Percentiles rank a stretch among this genome's conserved stretches.
Evolutionary conservation across 2,113 vertebrate species (phyloP).

Genomic region (Brachionichthys hirsutus): DNA sequence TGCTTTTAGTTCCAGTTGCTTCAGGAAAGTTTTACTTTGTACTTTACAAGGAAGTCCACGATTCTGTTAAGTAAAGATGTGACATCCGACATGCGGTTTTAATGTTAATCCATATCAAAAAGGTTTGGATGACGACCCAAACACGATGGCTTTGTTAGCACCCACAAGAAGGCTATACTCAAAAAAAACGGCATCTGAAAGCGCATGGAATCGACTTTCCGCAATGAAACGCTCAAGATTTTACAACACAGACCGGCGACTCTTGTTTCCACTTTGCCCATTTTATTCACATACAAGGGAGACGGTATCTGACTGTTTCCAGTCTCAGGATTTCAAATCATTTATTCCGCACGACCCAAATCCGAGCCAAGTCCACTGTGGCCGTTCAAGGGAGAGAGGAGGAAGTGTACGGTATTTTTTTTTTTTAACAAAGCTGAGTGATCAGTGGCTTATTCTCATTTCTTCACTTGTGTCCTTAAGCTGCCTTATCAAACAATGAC

Average conservation of each 20-base stretch:
- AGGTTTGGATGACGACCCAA: constrained; percentile 43
- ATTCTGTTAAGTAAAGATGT: constrained; percentile 40
- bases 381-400: constrained; percentile 61
- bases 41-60: constrained; percentile 49
- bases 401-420: too few relatives aligned
- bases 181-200: constrained; percentile 50
- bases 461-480: constrained; percentile 66
- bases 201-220: constrained; percentile 57
- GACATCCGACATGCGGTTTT: constrained; percentile 62
- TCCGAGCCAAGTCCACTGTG: constrained; percentile 59
- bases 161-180: constrained; percentile 52
- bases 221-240: constrained; percentile 50
- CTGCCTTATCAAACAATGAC: constrained; percentile 60
- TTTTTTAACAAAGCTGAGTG: constrained; percentile 37
- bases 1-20: constrained; percentile 28
- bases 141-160: constrained; percentile 47
- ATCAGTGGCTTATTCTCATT: constrained; percentile 46
- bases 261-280: constrained; percentile 59
- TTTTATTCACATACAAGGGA: constrained; percentile 76
- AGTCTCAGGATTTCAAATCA: constrained; percentile 56
- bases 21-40: constrained; percentile 12
- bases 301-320: constrained; percentile 64
- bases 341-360: constrained; percentile 35
- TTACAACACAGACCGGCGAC: constrained; percentile 60
- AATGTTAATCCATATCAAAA: constrained; percentile 31